These are phyloP conservation scores for Pachypeltis micranthus DNA, from an alignment of 1,140 invertebrate species.

Conservation along the genomic window DNA sequence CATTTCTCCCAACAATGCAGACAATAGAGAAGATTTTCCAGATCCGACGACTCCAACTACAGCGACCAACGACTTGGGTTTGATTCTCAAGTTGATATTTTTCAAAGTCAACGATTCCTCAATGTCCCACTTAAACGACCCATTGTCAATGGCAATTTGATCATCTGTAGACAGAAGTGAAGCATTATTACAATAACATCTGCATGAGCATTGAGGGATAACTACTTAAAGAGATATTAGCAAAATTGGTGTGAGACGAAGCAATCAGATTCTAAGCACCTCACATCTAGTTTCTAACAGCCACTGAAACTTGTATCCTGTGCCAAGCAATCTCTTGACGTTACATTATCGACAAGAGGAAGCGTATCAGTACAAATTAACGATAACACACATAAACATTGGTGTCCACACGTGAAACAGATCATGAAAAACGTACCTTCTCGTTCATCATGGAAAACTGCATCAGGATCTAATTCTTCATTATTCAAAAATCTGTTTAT, in stretches of 20 bases:
- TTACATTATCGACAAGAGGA: no score
- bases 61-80: slow-evolving; percentile 56
- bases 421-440: slow-evolving; percentile 67
- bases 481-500: slow-evolving; percentile 81
- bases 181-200: no score
- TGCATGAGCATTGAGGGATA: no score
- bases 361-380: no score
- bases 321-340: no score
- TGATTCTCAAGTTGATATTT: slow-evolving; percentile 60
- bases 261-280: no score
- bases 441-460: slow-evolving; percentile 56
- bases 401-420: no score
- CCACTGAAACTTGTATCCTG: no score
- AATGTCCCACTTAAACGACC: slow-evolving; percentile 62
- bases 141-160: slow-evolving; percentile 64
- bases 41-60: slow-evolving; percentile 79
- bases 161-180: no score
- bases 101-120: slow-evolving; percentile 45
- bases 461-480: slow-evolving; percentile 67
- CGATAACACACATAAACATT: neutral
- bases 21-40: slow-evolving; percentile 79
- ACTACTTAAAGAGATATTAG: no score
- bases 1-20: slow-evolving; percentile 82
- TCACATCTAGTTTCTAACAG: no score
- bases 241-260: no score